Percentiles rank a stretch among this genome's conserved stretches.
Conservation (phyloP, 1,140 invertebrate species). For the Polypedilum pembai region DNA sequence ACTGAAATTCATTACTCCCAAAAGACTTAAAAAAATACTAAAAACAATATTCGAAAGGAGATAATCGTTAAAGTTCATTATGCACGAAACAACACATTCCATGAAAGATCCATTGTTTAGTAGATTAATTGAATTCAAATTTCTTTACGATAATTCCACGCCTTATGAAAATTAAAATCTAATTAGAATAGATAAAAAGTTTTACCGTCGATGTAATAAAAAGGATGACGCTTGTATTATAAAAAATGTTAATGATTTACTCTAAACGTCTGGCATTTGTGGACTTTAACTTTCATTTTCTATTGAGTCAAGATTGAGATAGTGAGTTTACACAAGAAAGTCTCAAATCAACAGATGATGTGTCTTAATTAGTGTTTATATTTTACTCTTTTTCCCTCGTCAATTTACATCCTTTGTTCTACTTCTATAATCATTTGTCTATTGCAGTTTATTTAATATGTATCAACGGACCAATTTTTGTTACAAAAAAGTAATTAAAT, state of each 20-base stretch:
- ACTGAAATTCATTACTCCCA: too few species aligned
- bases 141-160: not conserved
- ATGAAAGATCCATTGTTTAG: not conserved
- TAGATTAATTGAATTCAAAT: conserved; percentile 5
- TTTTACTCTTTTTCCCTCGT: too few species aligned
- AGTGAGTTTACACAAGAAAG: not conserved
- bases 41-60: too few species aligned
- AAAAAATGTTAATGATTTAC: not conserved
- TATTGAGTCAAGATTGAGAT: not conserved
- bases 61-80: too few species aligned
- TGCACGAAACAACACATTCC: not conserved
- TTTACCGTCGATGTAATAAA: not conserved
- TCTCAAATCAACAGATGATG: not conserved
- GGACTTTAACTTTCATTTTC: not conserved
- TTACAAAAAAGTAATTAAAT: conserved; percentile 5
- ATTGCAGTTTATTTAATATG: not conserved
- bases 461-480: too few species aligned
- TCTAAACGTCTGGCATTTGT: not conserved
- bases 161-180: not conserved
- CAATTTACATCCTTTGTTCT: not conserved
- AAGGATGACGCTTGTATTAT: not conserved
- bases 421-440: not conserved
- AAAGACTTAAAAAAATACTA: too few species aligned
- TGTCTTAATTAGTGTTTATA: not conserved
- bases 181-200: not conserved